Base-by-base conservation (phyloP, 2,113 vertebrate genomes). In the Bombycilla garrulus region DNA sequence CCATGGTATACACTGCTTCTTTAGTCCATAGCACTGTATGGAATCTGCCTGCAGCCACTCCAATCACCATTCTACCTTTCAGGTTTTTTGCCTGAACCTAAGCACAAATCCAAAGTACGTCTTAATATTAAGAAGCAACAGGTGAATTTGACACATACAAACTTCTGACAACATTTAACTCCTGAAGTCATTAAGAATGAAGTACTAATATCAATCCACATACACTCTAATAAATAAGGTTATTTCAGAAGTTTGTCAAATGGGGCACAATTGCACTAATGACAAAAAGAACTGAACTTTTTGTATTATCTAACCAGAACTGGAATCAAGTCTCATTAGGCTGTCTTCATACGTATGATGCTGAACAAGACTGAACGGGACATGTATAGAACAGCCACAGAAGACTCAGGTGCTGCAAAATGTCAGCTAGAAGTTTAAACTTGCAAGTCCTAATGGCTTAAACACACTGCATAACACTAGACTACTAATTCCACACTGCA, bases 1-100 rank as follows among this genome's bases (percentile, higher is more conserved):
- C 99, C 98, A 99, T 96, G 47, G 99, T 99, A 90, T 99, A 99
- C 69, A 99, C 98, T 31, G 99, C 98, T 97, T 99, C 99, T 96
- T 97, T 98, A 90, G 99, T 99, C 99, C 99, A 99, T 12, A 99
- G 97, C 88, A 99, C 99, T 12, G 99, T 99, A 95, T 99, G 99
- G 97, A 99, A 99, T 95, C 98, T 98, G 96, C 99, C 99, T 84
- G 99, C 99, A 91, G 99, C 99, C 87, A 99, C 98, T 93, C 99
- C 99, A 97, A 98, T 98, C 94, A 99, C 97, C 44, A 96, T 97
- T 96, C 98, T 98, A 82, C 99, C 99, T 98, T 99, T 99, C 82
- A 99, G 97, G 61, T 96, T 98, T 98, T 99, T 99, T 96, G 98
- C 98, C 92, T 99, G 99, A 95, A 99, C 98, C 99, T 99, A 92